phyloP scores from a whole-genome alignment of 2,797 vertebrate genomes.

The Micromesistius poutassou region DNA sequence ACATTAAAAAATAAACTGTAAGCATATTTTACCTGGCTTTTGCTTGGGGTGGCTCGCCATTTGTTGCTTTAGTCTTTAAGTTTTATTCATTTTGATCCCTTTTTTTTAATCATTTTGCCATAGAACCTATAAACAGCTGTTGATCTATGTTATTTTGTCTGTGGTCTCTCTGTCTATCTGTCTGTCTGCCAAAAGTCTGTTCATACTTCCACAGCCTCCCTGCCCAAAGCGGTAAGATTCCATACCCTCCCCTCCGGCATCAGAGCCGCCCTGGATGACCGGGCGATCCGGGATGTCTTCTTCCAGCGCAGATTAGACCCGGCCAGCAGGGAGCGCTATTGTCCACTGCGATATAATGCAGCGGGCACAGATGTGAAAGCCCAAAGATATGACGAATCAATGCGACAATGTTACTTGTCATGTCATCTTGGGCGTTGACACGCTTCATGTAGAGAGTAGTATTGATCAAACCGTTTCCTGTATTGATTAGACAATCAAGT shows the following conservation, averaged over 20 bases:
- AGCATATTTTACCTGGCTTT: too few species aligned
- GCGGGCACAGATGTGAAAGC: neutral
- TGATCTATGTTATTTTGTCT: neutral
- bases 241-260: constrained; percentile 29
- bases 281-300: constrained; percentile 11
- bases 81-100: neutral
- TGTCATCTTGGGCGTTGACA: neutral
- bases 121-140: neutral
- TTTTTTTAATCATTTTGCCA: neutral
- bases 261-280: constrained; percentile 13
- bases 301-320: constrained; percentile 22
- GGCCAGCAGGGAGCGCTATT: constrained; percentile 54
- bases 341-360: constrained; percentile 7
- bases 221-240: constrained; percentile 8
- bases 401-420: neutral
- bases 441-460: neutral
- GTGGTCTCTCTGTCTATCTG: neutral
- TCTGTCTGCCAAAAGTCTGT: neutral
- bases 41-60: too few species aligned
- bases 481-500: constrained; percentile 2
- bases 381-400: neutral
- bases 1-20: too few species aligned
- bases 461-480: neutral
- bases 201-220: neutral
- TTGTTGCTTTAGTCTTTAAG: too few species aligned